Conservation (phyloP, 1,140 invertebrate species). For the Tetragonula clypearis region DNA sequence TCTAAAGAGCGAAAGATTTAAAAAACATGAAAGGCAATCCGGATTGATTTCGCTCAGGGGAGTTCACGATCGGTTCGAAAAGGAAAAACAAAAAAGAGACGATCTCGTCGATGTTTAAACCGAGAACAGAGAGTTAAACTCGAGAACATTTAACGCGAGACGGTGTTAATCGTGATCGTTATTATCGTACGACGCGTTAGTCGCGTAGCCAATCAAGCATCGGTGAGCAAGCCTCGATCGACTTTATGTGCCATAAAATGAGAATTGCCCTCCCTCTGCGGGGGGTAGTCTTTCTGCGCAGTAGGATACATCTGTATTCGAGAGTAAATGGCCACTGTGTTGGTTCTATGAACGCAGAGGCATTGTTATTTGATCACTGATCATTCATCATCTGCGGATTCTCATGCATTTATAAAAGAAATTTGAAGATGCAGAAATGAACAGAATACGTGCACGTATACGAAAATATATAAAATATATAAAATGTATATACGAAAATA, state of each 20-base stretch:
- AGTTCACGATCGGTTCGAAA: not conserved
- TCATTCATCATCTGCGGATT: no score
- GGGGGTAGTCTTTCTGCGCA: conserved; percentile 7
- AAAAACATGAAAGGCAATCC: no score
- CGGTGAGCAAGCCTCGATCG: conserved; percentile 58
- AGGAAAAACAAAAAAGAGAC: not conserved
- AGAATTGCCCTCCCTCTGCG: conserved; percentile 48
- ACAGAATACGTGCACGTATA: no score
- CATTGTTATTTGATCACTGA: conserved; percentile 21
- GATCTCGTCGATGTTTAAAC: conserved; percentile 27
- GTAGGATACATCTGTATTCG: not conserved
- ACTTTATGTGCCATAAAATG: conserved; percentile 71
- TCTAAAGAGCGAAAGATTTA: no score
- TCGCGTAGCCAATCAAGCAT: conserved; percentile 66
- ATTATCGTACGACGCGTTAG: conserved; percentile 61
- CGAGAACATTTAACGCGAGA: conserved; percentile 31
- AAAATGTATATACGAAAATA: no score
- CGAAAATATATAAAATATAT: no score
- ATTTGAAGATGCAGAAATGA: no score
- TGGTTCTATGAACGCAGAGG: not conserved
- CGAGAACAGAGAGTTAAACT: not conserved
- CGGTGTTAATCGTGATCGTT: conserved; percentile 60
- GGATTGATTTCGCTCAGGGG: not conserved
- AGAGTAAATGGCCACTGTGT: not conserved
- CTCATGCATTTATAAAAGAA: no score